Evolutionary conservation across 2,888 invertebrate species (phyloP).

Genomic region (Lasioglossum figueresi): DNA sequence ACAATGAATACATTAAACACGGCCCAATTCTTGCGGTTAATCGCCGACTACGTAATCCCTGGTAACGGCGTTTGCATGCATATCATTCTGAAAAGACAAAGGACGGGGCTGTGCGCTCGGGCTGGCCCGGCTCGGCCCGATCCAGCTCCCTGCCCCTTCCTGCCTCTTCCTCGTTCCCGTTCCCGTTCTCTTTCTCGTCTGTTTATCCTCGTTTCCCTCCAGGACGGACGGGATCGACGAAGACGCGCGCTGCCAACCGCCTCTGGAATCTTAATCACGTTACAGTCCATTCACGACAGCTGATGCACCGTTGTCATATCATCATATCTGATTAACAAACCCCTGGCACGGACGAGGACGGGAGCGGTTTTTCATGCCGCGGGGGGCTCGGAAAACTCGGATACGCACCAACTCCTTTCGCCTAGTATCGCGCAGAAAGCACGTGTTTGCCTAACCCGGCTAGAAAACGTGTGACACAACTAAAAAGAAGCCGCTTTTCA

Average conservation of each 20-base stretch:
- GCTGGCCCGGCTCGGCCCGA: not conserved
- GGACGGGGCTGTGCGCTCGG: constrained; percentile 45
- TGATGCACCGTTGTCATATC: constrained; percentile 65
- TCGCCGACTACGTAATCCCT: constrained; percentile 32
- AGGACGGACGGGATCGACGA: constrained; percentile 30
- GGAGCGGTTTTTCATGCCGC: constrained; percentile 1
- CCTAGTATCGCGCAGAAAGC: constrained; percentile 26
- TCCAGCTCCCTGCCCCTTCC: not conserved
- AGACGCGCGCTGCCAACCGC: constrained; percentile 38
- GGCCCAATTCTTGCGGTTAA: constrained; percentile 39
- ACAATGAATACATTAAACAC: constrained; percentile 49
- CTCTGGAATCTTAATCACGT: constrained; percentile 79
- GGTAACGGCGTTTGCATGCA: constrained; percentile 35
- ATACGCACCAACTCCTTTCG: not conserved
- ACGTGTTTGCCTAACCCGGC: constrained; percentile 42
- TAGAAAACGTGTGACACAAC: constrained; percentile 24
- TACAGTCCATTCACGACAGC: constrained; percentile 73
- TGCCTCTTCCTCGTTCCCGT: not conserved
- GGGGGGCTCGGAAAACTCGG: not conserved
- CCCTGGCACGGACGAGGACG: not conserved
- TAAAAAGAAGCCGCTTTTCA: constrained; percentile 43
- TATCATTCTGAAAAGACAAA: constrained; percentile 60
- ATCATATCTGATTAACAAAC: constrained; percentile 65
- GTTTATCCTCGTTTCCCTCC: constrained; percentile 15
- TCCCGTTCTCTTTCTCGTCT: not conserved